phyloP scores from a whole-genome alignment of 2,888 invertebrate species.

The Choreutis nemorana region DNA sequence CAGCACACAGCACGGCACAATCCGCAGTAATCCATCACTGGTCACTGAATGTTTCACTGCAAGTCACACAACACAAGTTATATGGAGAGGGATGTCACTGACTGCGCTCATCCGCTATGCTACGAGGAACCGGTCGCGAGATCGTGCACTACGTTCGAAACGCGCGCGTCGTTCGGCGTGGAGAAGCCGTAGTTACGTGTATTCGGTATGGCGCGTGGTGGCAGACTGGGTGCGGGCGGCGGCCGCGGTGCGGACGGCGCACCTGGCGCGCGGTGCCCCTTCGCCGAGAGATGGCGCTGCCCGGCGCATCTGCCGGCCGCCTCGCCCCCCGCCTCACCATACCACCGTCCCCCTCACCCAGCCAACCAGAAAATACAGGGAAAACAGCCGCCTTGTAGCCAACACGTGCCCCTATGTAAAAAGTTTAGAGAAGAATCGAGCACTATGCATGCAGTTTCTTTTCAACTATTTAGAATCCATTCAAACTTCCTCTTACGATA shows the following conservation, averaged over 20 bases:
- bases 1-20: conserved; percentile 41
- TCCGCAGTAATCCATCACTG: conserved; percentile 62
- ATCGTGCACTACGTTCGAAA: conserved; percentile 57
- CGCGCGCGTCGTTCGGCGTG: conserved; percentile 53
- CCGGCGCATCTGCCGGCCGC: conserved; percentile 46
- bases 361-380: conserved; percentile 57
- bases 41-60: conserved; percentile 59
- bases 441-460: conserved; percentile 1
- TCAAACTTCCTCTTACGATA: no score
- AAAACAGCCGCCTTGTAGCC: conserved; percentile 49
- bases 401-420: conserved; percentile 58
- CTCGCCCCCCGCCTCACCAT: conserved; percentile 44
- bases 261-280: no score
- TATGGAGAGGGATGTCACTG: conserved; percentile 57
- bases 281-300: conserved; percentile 62
- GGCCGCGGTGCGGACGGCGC: conserved; percentile 18
- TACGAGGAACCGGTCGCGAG: conserved; percentile 57
- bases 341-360: conserved; percentile 32
- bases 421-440: conserved; percentile 29
- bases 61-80: conserved; percentile 59
- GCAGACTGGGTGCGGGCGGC: conserved; percentile 60
- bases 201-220: conserved; percentile 53
- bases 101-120: conserved; percentile 50
- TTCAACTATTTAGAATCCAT: no score
- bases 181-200: conserved; percentile 40